These are phyloP conservation scores for Calyptomena viridis DNA, from an alignment of 2,113 vertebrate species.

Conservation along the genomic window DNA sequence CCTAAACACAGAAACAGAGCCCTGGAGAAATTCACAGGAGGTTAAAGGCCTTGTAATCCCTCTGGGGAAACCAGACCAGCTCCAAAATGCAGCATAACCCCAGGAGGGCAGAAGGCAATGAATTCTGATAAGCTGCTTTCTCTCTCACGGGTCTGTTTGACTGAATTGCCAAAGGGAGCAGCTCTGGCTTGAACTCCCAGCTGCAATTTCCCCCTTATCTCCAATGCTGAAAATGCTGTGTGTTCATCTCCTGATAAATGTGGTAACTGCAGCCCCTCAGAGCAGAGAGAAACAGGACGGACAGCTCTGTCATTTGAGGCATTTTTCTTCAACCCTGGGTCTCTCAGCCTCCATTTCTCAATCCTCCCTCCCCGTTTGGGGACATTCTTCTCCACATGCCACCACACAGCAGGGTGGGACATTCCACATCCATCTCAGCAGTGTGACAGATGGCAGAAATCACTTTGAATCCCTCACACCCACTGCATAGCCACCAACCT, in stretches of 20 bases:
- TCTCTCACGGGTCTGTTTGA: not conserved
- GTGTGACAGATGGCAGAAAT: not conserved
- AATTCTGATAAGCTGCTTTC: not conserved
- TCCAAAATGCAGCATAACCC: not conserved
- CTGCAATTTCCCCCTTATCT: not conserved
- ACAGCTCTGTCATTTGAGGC: not conserved
- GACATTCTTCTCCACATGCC: not conserved
- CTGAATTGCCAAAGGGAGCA: not conserved
- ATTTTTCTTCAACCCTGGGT: not conserved
- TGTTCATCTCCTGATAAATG: not conserved
- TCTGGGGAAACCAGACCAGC: not conserved
- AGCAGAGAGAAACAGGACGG: not conserved
- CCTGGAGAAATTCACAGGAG: not conserved
- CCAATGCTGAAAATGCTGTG: not conserved
- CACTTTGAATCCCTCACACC: not conserved
- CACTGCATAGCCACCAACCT: not conserved
- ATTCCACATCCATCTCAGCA: not conserved
- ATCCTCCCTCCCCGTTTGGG: not conserved
- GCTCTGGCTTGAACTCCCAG: not conserved
- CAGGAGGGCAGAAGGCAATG: not conserved
- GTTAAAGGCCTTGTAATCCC: not conserved
- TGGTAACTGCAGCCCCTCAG: not conserved
- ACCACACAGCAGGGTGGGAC: accelerated
- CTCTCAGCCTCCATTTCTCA: not conserved
- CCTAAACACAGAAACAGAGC: not conserved